Percentiles rank a stretch among this genome's conserved stretches.
These are phyloP conservation scores for Tetrapedia diversipes DNA, from an alignment of 2,888 invertebrate genomes.

Conservation along the genomic window DNA sequence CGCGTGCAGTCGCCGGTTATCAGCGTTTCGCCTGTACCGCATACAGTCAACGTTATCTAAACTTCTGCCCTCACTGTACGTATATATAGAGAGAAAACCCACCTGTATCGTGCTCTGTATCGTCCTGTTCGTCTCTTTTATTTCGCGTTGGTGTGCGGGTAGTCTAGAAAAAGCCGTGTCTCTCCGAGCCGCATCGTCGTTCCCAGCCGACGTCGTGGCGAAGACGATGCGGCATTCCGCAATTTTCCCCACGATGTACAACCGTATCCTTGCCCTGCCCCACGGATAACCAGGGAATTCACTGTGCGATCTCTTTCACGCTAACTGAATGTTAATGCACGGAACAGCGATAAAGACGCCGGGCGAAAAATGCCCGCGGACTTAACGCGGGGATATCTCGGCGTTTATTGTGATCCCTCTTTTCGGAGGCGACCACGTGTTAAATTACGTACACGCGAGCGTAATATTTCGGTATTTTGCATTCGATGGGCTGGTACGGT, in stretches of 20 bases:
- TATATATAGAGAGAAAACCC: background rate
- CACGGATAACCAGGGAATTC: slow-evolving; percentile 28
- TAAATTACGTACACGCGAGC: no score
- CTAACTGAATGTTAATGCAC: slow-evolving; percentile 34
- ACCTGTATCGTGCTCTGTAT: slow-evolving; percentile 1
- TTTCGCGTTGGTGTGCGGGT: slow-evolving; percentile 55
- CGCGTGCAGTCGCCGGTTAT: slow-evolving; percentile 54
- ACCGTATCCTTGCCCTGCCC: slow-evolving; percentile 4
- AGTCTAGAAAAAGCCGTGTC: slow-evolving; percentile 52
- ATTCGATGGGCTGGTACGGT: no score
- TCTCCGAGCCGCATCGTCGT: slow-evolving; percentile 33
- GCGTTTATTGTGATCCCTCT: background rate
- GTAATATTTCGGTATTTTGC: no score
- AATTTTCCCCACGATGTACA: slow-evolving; percentile 39
- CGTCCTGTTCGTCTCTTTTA: slow-evolving; percentile 57
- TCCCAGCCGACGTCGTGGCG: slow-evolving; percentile 13
- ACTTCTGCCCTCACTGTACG: slow-evolving; percentile 33
- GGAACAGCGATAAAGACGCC: background rate
- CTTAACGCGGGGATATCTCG: background rate
- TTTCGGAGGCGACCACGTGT: background rate
- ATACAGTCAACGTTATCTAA: slow-evolving; percentile 39
- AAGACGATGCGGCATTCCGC: slow-evolving; percentile 30
- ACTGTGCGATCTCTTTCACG: slow-evolving; percentile 31
- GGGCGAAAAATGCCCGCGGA: background rate
- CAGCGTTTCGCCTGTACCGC: slow-evolving; percentile 23